Percentiles rank a stretch among this genome's conserved stretches.
These are phyloP conservation scores for Hippoglossus hippoglossus DNA, from an alignment of 2,797 vertebrate species.

Conservation along the genomic window DNA sequence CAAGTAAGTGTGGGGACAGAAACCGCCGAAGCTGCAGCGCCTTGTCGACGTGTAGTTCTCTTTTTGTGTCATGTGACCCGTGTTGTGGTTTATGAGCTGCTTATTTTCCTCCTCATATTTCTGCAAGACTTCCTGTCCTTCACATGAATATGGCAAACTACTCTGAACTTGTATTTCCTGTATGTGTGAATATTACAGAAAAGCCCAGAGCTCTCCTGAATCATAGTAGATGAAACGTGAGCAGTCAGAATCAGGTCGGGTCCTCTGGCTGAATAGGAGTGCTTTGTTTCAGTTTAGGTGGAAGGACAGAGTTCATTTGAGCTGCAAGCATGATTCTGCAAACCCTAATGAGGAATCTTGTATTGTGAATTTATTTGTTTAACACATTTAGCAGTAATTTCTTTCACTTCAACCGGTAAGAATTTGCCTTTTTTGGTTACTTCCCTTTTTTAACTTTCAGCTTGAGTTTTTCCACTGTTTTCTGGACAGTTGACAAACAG, in stretches of 20 bases:
- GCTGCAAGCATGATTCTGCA: background rate
- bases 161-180: slow-evolving; percentile 62
- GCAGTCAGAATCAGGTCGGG: background rate
- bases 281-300: slow-evolving; percentile 2
- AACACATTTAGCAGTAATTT: background rate
- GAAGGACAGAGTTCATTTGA: background rate
- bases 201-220: slow-evolving; percentile 6
- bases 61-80: slow-evolving; percentile 82
- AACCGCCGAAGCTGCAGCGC: slow-evolving; percentile 58
- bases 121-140: slow-evolving; percentile 84
- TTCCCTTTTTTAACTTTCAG: slow-evolving; percentile 59
- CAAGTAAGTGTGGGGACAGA: slow-evolving; percentile 52
- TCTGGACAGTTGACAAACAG: background rate
- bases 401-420: background rate
- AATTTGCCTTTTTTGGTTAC: slow-evolving; percentile 21
- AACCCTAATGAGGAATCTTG: background rate
- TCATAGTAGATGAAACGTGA: background rate
- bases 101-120: slow-evolving; percentile 74
- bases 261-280: background rate
- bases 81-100: slow-evolving; percentile 76
- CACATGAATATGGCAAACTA: slow-evolving; percentile 63
- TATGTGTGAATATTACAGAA: slow-evolving; percentile 19
- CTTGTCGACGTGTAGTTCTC: slow-evolving; percentile 68
- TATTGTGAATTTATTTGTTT: background rate
- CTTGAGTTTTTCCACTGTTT: background rate